Percentiles rank a stretch among this genome's conserved stretches.
Evolutionary conservation across 1,140 invertebrate genomes (phyloP).

Genomic region (Formica exsecta): DNA sequence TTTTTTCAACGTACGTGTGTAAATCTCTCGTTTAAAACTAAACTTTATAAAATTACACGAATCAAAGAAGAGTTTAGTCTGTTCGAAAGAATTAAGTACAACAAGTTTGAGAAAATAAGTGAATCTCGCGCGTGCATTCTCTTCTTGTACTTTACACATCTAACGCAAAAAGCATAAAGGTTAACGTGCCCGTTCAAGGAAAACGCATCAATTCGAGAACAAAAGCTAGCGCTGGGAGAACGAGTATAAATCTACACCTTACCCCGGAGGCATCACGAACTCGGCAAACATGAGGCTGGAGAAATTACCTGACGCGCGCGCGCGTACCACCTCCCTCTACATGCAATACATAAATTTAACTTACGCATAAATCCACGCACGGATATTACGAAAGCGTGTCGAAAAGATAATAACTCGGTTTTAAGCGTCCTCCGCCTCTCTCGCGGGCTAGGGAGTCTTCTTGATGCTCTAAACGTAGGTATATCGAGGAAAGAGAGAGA

Average conservation of each 20-base stretch:
- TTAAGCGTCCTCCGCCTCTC: constrained; percentile 32
- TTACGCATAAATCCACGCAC: constrained; percentile 58
- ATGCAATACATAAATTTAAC: constrained; percentile 63
- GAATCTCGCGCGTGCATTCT: constrained; percentile 21
- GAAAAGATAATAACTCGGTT: constrained; percentile 62
- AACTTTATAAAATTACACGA: too few species aligned
- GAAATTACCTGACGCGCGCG: constrained; percentile 31
- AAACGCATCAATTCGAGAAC: constrained; percentile 57
- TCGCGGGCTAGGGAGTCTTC: neutral
- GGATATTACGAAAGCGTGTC: constrained; percentile 54
- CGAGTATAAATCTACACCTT: constrained; percentile 61
- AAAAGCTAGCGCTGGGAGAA: constrained; percentile 50
- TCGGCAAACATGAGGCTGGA: constrained; percentile 51
- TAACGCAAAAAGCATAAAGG: constrained; percentile 39
- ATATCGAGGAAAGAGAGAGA: neutral
- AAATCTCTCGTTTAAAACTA: too few species aligned
- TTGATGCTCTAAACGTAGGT: neutral
- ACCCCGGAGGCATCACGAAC: constrained; percentile 61
- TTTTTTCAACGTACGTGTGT: too few species aligned
- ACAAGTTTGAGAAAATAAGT: neutral
- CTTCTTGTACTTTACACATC: constrained; percentile 9
- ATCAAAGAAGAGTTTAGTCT: too few species aligned
- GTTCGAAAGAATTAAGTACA: neutral
- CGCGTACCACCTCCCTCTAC: neutral
- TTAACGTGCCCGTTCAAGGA: constrained; percentile 56